Conservation (phyloP, 2,797 vertebrate genomes). For the Poeciliopsis infans region DNA sequence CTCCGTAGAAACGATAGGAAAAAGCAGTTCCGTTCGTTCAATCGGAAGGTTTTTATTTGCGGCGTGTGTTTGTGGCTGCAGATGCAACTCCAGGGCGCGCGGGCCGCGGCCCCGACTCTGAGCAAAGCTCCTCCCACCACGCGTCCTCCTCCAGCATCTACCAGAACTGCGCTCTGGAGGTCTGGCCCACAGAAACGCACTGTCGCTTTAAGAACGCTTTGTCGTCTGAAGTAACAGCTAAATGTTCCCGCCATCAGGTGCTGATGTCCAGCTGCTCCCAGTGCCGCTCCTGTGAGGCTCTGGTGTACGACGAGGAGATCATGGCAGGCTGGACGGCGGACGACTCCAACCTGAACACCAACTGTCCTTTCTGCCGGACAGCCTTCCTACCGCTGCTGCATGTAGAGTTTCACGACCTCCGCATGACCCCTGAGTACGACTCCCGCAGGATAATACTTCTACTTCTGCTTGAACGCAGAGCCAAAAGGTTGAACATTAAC, state of each 20-base stretch:
- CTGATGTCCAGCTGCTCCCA: conserved; percentile 98
- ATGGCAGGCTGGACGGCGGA: conserved; percentile 98
- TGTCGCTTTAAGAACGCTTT: background rate
- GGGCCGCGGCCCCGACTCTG: conserved; percentile 84
- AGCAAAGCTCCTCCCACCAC: conserved; percentile 90
- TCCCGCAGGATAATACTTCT: background rate
- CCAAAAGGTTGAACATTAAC: background rate
- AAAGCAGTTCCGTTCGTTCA: background rate
- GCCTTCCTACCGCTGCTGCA: conserved; percentile 93
- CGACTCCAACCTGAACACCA: conserved; percentile 96
- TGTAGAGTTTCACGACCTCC: conserved; percentile 94
- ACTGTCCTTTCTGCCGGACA: conserved; percentile 92
- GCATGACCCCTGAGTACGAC: conserved; percentile 85
- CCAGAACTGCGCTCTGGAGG: conserved; percentile 96
- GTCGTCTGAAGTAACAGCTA: background rate
- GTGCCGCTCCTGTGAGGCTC: conserved; percentile 88
- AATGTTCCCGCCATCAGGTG: conserved; percentile 79
- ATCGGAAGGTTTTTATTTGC: background rate
- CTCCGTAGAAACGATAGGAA: background rate
- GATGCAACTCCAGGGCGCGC: conserved; percentile 80
- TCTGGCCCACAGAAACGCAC: conserved; percentile 61
- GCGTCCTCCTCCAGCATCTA: conserved; percentile 96
- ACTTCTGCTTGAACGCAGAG: background rate
- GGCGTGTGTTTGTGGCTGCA: conserved; percentile 32
- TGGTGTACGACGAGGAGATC: conserved; percentile 98